phyloP scores from a whole-genome alignment of 1,140 invertebrate species.

The Drosophila santomea region DNA sequence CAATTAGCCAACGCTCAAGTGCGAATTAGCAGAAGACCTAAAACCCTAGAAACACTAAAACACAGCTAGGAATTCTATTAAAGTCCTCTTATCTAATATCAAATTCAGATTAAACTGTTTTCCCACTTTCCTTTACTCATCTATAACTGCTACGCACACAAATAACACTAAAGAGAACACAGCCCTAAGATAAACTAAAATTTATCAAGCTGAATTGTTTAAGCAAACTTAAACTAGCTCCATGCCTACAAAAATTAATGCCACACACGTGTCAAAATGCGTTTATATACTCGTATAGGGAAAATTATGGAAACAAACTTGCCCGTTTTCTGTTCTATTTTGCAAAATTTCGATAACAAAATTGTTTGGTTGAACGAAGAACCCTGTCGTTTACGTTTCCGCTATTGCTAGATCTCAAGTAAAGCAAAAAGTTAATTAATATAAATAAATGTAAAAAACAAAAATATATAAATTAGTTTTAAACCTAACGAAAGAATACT shows the following conservation, averaged over 20 bases:
- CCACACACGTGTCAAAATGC: conserved; percentile 44
- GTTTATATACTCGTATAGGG: conserved; percentile 14
- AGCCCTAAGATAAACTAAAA: conserved; percentile 23
- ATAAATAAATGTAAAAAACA: conserved; percentile 50
- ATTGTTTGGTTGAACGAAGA: conserved; percentile 49
- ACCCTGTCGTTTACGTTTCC: conserved; percentile 51
- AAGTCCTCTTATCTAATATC: conserved; percentile 40
- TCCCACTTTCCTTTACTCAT: conserved; percentile 46
- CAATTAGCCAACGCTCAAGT: conserved; percentile 45
- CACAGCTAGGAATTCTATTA: conserved; percentile 45
- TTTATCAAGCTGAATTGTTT: conserved; percentile 42
- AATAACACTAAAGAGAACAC: background rate
- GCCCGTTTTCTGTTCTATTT: conserved; percentile 33
- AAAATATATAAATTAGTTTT: conserved; percentile 75
- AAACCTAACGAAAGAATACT: conserved; percentile 73
- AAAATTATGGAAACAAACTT: conserved; percentile 39
- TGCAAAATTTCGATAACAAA: conserved; percentile 33
- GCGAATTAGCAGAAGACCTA: conserved; percentile 39
- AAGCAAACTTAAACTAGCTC: conserved; percentile 60
- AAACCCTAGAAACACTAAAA: conserved; percentile 5
- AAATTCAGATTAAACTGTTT: conserved; percentile 40
- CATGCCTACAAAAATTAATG: conserved; percentile 61
- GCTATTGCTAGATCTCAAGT: conserved; percentile 76
- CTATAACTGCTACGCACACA: conserved; percentile 49
- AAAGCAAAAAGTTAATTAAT: conserved; percentile 76